Evolutionary conservation across 2,113 vertebrate species (phyloP), one percentile per base, ranked within the genome.

Genomic region (Urocolius indicus): DNA sequence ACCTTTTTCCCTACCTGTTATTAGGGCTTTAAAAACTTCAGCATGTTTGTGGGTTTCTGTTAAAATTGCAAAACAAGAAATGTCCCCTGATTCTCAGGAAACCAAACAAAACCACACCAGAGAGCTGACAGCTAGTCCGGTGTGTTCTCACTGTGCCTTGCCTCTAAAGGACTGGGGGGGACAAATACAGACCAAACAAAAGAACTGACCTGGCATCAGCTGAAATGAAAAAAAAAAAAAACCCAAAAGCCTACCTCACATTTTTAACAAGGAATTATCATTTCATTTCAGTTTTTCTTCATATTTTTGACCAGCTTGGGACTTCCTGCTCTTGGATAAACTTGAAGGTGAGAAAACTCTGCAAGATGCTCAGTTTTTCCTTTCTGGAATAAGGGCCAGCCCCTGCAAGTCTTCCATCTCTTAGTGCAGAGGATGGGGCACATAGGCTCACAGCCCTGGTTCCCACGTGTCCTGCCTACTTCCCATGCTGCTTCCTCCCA

Each of bases 51-150:
- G 90, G 92, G 20, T 95, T 95, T 96, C 59, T 86, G 73, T 95
- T 95, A 67, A 89, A 77, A 82, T 12, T 75, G 93, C 68, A 96
- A 95, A 97, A 92, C 94, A 96, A 95, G 72, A 71, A 89, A 80
- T 96, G 93, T 63, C 88, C 93, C n/a, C 66, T 0, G 61, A 32
- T 92, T 96, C 86, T 88, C 95, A 89, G 95, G 93, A 97, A 97
- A 89, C 65, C 69, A 71, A 23, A 65, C 52, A 78, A 96, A 97
- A 95, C 95, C 94, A 90, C 95, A 94, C 15, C 57, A 94, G 75
- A 71, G 84, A 57, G 32, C 49, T 91, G 62, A n/a, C 84, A 93
- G 88, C 54, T 49, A 20, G 63, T 52, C 58, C 41, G 58, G 51
- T 13, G 54, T 62, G 78, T 55, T 91, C 63, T 65, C 36, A 8